Evolutionary conservation across 2,797 vertebrate species (phyloP).

Genomic region (Diplodus puntazzo): DNA sequence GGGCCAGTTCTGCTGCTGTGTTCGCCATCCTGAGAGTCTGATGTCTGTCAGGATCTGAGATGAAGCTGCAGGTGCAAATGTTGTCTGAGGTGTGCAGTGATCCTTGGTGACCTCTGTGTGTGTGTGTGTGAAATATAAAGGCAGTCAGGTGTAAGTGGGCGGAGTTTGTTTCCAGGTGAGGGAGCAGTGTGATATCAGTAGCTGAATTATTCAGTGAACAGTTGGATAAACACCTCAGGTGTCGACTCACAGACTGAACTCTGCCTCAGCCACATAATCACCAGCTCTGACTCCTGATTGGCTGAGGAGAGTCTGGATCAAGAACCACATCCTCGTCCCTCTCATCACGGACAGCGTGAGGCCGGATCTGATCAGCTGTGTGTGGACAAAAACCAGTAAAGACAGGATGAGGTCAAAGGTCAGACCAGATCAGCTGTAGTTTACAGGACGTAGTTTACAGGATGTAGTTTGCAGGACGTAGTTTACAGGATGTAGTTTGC

Average conservation of each 20-base stretch:
- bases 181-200: conserved; percentile 24
- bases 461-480: no score
- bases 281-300: neutral
- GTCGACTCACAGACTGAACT: neutral
- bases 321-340: neutral
- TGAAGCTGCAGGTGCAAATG: neutral
- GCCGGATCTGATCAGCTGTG: neutral
- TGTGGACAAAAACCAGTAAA: neutral
- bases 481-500: no score
- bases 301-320: neutral
- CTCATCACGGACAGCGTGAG: neutral
- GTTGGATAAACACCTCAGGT: neutral
- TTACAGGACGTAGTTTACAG: no score
- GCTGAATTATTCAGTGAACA: conserved; percentile 29
- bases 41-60: no score
- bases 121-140: neutral
- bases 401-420: neutral
- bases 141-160: conserved; percentile 9
- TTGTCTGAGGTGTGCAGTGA: neutral
- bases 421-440: neutral
- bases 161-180: conserved; percentile 17
- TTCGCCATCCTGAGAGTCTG: conserved; percentile 62
- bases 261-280: neutral
- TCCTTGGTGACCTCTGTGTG: neutral
- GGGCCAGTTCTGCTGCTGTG: conserved; percentile 67